Base-by-base conservation (phyloP, 2,797 vertebrate species). In the Danio jaintianensis region DNA sequence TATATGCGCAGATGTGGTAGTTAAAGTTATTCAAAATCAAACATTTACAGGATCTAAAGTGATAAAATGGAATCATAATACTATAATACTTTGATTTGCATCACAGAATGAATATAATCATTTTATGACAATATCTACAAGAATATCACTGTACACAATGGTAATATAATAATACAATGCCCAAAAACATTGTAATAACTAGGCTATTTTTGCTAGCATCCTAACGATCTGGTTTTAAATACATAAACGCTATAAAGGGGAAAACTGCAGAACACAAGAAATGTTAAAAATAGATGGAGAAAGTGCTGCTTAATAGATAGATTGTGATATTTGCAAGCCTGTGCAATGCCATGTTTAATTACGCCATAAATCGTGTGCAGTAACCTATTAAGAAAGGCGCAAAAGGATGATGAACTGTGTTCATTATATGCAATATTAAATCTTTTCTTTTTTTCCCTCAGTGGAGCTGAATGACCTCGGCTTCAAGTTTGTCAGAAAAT, bases 381-480 rank as follows among this genome's bases (percentile, higher is more conserved):
- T 20, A 73, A 53, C 22, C 50, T 63, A 64, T 20, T 12, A 40
- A 73, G 68, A 64, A 72, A 64, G 55, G 48, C 50, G 38, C 7
- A 36, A 11, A 8, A 40, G 7, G 15, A 45, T 64, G 59, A 73
- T 73, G 48, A 80, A 55, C 59, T 15, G 5, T 36, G 40, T 64
- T 79, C 36, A 69, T 69, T 42, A 18, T 68, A 62, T 45, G 47
- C 55, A 66, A 55, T 75, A 68, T 74, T 7, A 6, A 2, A 40
- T 66, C 71, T 36, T 15, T 52, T 2, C 62, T 5, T 66, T 7
- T 22, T 22, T n/a, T 22, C 75, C 62, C 59, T 83, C 90, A 99
- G 98, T 99, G 97, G 96, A 99, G 68, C 92, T 99, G 85, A 98
- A 98, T 63, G 97, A 98, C 88, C 91, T 95, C 0, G 98, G 98